Base-by-base conservation (phyloP, 92 coral and sea anemone genomes). In the Meandrina meandrites region DNA sequence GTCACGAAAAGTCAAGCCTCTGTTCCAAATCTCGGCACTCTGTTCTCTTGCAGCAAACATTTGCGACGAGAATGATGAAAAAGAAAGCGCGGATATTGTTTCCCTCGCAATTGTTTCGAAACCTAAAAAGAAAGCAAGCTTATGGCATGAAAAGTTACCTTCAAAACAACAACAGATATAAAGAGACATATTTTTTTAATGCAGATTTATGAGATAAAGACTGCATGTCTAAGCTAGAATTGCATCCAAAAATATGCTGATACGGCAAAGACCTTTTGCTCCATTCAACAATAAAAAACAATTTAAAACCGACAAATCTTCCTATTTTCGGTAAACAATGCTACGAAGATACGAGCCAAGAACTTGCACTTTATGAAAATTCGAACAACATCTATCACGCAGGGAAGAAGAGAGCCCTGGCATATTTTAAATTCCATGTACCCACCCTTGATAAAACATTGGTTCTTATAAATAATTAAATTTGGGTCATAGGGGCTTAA, bases 361-460 rank as follows among this genome's bases (percentile, higher is more conserved):
- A 47, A 48, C 12, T 48, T 35, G 21, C 11, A 15, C 50, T 1
- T 30, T 47, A 21, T 47, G 1, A 24, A 17, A 76, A 24, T 8
- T 48, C 45, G 22, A 8, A 31, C 9, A 22, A 45, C 75, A 31
- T 16, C n/a, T 58, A 77, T 57, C 88, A 18, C 36, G 79, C 79
- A 11, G 56, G 27, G 80, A 81, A 40, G 42, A 53, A n/a, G 28
- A 35, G 57, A 35, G 76, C n/a, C 31, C 18, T 31, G 50, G 34
- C 82, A 77, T 85, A 64, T 31, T 78, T 85, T 42, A 62, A 62
- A 85, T 85, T 77, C 82, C 88, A 78, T 22, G 54, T 40, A 48
- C 24, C 56, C 78, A 17, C 48, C 81, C 88, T 57, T 76, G 67
- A 85, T 67, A 76, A 58, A 67, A 62, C 67, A 76, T 40, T 67